These are phyloP conservation scores for Trichogramma evanescens DNA, from an alignment of 2,888 invertebrate species.

Conservation along the genomic window DNA sequence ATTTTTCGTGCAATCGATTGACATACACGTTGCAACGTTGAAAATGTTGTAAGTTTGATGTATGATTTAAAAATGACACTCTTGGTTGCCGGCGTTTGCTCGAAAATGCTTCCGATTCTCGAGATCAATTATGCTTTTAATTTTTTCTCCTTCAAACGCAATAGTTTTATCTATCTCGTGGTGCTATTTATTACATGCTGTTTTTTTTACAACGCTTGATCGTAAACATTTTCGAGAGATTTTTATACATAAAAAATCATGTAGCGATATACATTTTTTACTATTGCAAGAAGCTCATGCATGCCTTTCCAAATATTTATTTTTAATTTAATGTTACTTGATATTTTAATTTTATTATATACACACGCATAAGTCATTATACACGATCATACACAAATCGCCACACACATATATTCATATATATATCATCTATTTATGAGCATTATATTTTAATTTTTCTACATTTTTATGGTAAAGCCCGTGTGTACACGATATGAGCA, in stretches of 20 bases:
- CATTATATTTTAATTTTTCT: slow-evolving; percentile 15
- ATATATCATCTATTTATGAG: slow-evolving; percentile 5
- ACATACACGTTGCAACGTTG: no score
- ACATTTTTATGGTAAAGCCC: slow-evolving; percentile 10
- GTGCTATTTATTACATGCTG: slow-evolving; percentile 3
- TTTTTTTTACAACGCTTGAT: no score
- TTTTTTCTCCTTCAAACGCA: no score
- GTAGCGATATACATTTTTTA: slow-evolving; percentile 7
- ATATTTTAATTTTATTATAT: no score
- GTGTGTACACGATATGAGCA: slow-evolving; percentile 13
- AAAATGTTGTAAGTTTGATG: no score
- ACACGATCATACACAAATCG: slow-evolving; percentile 5
- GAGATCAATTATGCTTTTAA: no score
- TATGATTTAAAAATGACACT: no score
- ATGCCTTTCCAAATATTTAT: slow-evolving; percentile 17
- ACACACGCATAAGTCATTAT: no score
- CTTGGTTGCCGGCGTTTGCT: no score
- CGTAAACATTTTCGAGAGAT: not conserved
- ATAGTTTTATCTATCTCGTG: not conserved
- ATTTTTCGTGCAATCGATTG: no score
- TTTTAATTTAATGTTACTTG: slow-evolving; percentile 11
- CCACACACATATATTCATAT: slow-evolving; percentile 13
- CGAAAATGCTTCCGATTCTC: no score
- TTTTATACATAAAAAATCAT: slow-evolving; percentile 1
- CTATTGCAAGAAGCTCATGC: slow-evolving; percentile 10